phyloP scores from a whole-genome alignment of 2,888 invertebrate species.

The Loripinus fragilis region DNA sequence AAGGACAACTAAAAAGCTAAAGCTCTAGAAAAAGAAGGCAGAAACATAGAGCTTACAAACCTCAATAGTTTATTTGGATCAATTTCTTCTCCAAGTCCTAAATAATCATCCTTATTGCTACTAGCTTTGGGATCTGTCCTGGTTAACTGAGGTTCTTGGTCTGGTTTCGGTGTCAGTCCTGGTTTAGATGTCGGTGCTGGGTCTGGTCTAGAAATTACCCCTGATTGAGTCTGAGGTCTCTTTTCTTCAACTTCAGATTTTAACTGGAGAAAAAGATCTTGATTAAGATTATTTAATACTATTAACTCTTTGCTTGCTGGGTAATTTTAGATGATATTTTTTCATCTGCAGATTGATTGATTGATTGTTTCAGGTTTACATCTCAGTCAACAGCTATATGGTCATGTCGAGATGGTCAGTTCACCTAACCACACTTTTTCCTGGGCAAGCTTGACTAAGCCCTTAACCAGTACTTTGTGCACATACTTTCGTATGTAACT shows the following conservation, averaged over 20 bases:
- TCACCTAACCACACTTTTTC: no score
- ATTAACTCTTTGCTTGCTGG: no score
- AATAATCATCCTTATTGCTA: slow-evolving; percentile 62
- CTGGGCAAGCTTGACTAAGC: no score
- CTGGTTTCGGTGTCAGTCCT: background rate
- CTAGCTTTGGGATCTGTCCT: slow-evolving; percentile 12
- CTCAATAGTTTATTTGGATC: slow-evolving; percentile 64
- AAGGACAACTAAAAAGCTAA: no score
- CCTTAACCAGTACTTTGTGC: no score
- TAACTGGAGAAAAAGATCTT: background rate
- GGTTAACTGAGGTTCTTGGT: background rate
- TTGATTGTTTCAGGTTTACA: no score
- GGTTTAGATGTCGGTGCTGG: background rate
- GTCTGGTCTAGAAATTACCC: background rate
- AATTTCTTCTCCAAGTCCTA: slow-evolving; percentile 70
- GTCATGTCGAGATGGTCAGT: no score
- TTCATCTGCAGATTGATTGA: no score
- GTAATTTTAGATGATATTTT: no score
- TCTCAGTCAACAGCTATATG: no score
- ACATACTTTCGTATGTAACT: no score
- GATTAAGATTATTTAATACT: no score
- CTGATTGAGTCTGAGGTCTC: slow-evolving; percentile 7
- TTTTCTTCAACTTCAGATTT: slow-evolving; percentile 9
- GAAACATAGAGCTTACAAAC: slow-evolving; percentile 38
- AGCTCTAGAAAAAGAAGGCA: background rate